Base-by-base conservation (phyloP, 2,797 vertebrate species). In the Coregonus sp. region DNA sequence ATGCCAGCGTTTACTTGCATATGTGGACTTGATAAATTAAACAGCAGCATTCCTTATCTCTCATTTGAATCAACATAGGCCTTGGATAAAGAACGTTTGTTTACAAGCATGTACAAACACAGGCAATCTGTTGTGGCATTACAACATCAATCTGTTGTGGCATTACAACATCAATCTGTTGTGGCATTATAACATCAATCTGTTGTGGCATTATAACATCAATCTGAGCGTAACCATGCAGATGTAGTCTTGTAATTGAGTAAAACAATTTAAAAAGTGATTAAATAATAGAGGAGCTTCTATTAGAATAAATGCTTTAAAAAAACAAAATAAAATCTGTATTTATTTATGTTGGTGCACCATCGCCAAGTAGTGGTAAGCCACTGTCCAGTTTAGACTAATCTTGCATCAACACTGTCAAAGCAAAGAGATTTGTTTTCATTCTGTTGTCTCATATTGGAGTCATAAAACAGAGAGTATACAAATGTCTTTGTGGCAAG, bases 41-140 rank as follows among this genome's bases (percentile, higher is more conserved):
- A 86, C 86, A 85, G 85, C 88, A 87, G 85, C 89, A 90, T 92
- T 91, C 86, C 89, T 84, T 76, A 84, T 1, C 14, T 71, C 78
- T 77, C 20, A 77, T 86, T 84, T 75, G 78, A 82, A 83, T 89
- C 88, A 91, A 89, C 89, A 90, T 74, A 79, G 74, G 73, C 78
- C 82, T 78, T 71, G 83, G 78, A 87, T 78, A 63, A 78, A 78
- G 76, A 6, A 1, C 75, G 3, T 18, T 76, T 88, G 86, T 93
- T 72, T 88, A 90, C 86, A 78, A 82, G 52, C 76, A 76, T 0
- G 75, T 83, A 88, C 77, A 89, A 89, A 87, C 86, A 87, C 76
- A 82, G 75, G n/a, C 65, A 0, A 37, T 76, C 63, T 73, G 66
- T 82, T 72, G 52, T 51, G 70, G 51, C 78, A 74, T 68, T 75